Base-by-base conservation (phyloP, 2,797 vertebrate genomes). In the Botia almorhae region DNA sequence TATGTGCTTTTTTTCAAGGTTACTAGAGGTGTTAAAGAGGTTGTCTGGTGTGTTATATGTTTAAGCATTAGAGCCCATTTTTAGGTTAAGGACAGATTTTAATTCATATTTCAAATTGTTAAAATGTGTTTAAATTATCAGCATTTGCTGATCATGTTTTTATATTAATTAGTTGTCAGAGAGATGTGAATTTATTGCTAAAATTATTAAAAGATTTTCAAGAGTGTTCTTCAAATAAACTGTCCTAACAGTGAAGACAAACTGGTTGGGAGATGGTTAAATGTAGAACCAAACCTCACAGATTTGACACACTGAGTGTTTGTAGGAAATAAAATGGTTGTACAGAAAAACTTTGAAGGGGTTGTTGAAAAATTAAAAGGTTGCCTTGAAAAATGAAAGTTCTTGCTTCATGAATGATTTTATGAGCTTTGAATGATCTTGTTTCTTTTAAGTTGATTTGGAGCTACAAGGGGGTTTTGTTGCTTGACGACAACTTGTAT, bases 81-180 rank as follows among this genome's bases (percentile, higher is more conserved):
- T 4, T 14, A 51, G 4, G 16, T 16, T 51, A 16, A 51, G 50
- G 10, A 14, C 14, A 53, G 16, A 16, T 17, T 53, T 53, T 14
- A 3, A 16, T 14, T 1, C 1, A 4, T 17, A 17, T 17, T 6
- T 16, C 51, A 17, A 16, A 16, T 17, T 53, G 14, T 8, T 19
- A 7, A 56, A 19, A 21, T 2, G 7, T 56, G 1, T 11, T 56
- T 56, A 19, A 19, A 10, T 21, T 21, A n/a, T 55, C 50, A 16
- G 50, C 50, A 6, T 46, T n/a, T 69, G 67, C 36, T 48, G 17
- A 43, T 48, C 39, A 69, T 69, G 67, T 50, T 69, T 2, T 48
- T 12, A 13, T 69, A n/a, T 10, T 19, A 10, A 19, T 50, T 11
- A 69, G 19, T n/a, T 46, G 2, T 2, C 67, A 69, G 19, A 43